Evolutionary conservation across 2,888 invertebrate genomes (phyloP).

Genomic region (Pammene fasciana): DNA sequence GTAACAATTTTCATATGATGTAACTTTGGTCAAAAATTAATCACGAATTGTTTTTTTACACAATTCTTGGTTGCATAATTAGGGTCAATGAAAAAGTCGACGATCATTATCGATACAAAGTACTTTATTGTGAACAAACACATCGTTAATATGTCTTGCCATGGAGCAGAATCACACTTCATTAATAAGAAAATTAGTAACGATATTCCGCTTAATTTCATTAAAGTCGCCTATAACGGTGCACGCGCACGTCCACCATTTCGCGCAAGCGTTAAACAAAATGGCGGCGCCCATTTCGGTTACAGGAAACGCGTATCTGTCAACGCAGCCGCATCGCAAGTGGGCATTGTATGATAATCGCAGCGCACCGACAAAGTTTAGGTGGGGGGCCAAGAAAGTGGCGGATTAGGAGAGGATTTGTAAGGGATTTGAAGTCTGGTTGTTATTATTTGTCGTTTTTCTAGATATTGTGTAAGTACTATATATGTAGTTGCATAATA

Average conservation of each 20-base stretch:
- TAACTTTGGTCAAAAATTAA: too few species aligned
- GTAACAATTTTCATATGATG: neutral
- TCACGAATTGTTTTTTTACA: too few species aligned
- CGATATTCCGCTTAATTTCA: constrained; percentile 33
- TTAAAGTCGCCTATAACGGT: constrained; percentile 38
- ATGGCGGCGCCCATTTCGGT: constrained; percentile 77
- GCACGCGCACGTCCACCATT: constrained; percentile 61
- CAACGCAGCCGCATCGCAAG: constrained; percentile 77
- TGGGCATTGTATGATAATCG: constrained; percentile 82
- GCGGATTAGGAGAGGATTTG: constrained; percentile 48
- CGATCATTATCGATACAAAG: neutral
- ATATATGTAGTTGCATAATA: neutral
- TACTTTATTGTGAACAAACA: too few species aligned
- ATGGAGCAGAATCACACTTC: neutral
- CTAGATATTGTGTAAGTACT: neutral
- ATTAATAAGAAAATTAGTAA: constrained; percentile 7
- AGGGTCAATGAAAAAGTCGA: neutral
- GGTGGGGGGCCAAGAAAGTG: constrained; percentile 61
- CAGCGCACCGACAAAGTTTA: constrained; percentile 75
- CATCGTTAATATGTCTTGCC: too few species aligned
- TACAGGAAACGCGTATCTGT: constrained; percentile 81
- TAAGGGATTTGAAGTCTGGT: constrained; percentile 12
- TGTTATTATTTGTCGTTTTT: neutral
- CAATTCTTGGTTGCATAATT: neutral
- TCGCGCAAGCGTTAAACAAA: constrained; percentile 69